Evolutionary conservation across 2,888 invertebrate species (phyloP).

Genomic region (Zonitis immaculata): DNA sequence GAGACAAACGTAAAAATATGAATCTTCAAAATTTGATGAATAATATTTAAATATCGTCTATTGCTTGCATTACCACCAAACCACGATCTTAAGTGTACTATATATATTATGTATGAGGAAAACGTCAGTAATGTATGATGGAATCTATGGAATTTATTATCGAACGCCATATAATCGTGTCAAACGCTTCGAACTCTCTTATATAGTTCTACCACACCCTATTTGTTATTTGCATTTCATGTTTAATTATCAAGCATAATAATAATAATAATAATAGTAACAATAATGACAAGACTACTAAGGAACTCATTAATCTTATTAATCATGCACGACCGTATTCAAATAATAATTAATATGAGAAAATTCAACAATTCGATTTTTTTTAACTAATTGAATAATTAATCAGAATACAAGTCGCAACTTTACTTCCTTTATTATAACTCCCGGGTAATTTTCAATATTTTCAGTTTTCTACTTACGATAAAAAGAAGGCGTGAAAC

Average conservation of each 20-base stretch:
- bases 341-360: not conserved
- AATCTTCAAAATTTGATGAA: constrained; percentile 35
- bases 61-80: not conserved
- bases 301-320: not conserved
- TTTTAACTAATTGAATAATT: not conserved
- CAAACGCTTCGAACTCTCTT: constrained; percentile 2
- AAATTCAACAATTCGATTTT: not conserved
- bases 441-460: not conserved
- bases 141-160: constrained; percentile 8
- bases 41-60: constrained; percentile 37
- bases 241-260: constrained; percentile 1
- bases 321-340: not conserved
- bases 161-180: constrained; percentile 6
- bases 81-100: constrained; percentile 3
- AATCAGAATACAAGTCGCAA: not conserved
- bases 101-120: constrained; percentile 8
- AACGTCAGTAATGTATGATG: constrained; percentile 8
- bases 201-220: not conserved
- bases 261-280: constrained; percentile 1
- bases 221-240: constrained; percentile 1
- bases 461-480: not conserved
- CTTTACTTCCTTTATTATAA: not conserved
- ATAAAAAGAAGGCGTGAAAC: too few relatives aligned
- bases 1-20: not conserved
- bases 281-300: not conserved